Evolutionary conservation across 2,113 vertebrate species (phyloP).

Genomic region (Aphelocoma coerulescens): DNA sequence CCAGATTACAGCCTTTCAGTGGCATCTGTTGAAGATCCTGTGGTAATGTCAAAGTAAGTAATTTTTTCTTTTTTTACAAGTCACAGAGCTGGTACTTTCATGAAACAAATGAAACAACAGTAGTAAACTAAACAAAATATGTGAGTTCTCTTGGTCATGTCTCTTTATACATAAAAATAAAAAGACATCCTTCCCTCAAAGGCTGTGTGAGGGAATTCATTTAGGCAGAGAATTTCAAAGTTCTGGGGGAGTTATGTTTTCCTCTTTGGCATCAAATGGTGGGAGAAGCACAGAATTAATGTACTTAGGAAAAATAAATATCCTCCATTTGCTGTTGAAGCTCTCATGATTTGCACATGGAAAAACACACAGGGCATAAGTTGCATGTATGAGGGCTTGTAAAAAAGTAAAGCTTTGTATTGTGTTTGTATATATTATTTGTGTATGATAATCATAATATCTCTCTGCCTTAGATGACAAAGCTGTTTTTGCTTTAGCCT

Average conservation of each 20-base stretch:
- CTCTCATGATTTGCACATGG: neutral
- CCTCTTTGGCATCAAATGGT: neutral
- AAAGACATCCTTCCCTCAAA: neutral
- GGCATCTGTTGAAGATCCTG: conserved; percentile 84
- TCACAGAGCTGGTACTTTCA: neutral
- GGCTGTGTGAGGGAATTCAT: neutral
- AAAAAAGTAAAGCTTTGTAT: neutral
- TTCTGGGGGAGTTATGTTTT: neutral
- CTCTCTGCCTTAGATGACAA: neutral
- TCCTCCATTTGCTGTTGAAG: neutral
- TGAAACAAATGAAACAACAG: neutral
- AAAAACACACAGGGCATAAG: neutral
- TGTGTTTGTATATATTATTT: neutral
- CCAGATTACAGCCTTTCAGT: conserved; percentile 65
- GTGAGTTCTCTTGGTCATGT: neutral
- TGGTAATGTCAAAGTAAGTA: conserved; percentile 89
- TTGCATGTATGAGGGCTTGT: neutral
- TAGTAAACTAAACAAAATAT: neutral
- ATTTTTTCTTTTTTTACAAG: neutral
- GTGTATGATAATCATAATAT: neutral
- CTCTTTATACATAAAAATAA: neutral
- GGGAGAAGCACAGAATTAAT: neutral
- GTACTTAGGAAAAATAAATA: neutral
- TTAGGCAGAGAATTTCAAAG: neutral
- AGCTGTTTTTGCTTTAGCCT: neutral